A percentile compares a stretch with the other conserved stretches of the same genome.
phyloP scores from a whole-genome alignment of 1,140 invertebrate species.

The Drosophila ironensis region DNA sequence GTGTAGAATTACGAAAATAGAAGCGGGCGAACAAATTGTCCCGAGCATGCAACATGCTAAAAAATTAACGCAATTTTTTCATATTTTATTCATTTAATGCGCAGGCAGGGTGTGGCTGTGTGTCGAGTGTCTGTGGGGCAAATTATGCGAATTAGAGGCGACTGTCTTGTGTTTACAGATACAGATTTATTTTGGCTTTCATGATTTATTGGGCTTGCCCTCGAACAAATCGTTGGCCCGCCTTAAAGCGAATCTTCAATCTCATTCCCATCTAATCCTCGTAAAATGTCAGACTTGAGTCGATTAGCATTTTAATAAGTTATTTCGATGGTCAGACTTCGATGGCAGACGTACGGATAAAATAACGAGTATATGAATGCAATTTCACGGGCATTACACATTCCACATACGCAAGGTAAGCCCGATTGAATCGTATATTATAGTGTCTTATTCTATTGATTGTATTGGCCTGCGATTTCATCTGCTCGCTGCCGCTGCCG shows the following conservation, averaged over 20 bases:
- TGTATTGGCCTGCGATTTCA: conserved; percentile 41
- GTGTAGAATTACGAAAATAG: conserved; percentile 3
- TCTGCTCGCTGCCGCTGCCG: conserved; percentile 8
- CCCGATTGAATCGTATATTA: conserved; percentile 20
- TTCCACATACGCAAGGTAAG: conserved; percentile 42
- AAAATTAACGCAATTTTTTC: conserved; percentile 70
- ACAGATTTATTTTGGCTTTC: conserved; percentile 9
- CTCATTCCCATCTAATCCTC: neutral
- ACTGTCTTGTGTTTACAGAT: neutral
- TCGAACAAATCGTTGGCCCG: neutral
- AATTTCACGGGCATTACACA: conserved; percentile 32
- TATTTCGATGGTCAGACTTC: too few relatives aligned
- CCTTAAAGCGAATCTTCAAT: conserved; percentile 15
- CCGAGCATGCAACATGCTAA: conserved; percentile 54
- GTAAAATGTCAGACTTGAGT: conserved; percentile 27
- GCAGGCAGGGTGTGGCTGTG: conserved; percentile 11
- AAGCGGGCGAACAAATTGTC: conserved; percentile 17
- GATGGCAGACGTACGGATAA: conserved; percentile 17
- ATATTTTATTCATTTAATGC: conserved; percentile 38
- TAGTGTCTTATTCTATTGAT: conserved; percentile 33
- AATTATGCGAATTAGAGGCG: conserved; percentile 31
- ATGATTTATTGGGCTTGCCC: conserved; percentile 23
- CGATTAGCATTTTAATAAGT: conserved; percentile 59
- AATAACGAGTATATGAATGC: conserved; percentile 38
- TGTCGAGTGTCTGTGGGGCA: neutral